phyloP scores from a whole-genome alignment of 2,113 vertebrate genomes.

The Promerops cafer region DNA sequence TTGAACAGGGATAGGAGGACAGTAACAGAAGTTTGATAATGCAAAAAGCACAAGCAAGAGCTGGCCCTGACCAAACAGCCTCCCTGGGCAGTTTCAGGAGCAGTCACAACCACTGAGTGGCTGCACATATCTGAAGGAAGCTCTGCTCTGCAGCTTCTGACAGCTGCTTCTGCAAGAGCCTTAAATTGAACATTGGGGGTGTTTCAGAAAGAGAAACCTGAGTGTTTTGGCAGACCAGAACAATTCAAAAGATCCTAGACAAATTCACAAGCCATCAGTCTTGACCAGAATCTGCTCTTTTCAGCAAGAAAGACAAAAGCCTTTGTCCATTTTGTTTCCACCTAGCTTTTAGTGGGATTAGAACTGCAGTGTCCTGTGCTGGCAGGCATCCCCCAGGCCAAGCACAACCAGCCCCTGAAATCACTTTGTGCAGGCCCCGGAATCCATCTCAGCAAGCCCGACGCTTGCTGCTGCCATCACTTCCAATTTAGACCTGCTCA shows the following conservation, averaged over 20 bases:
- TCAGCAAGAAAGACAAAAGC: neutral
- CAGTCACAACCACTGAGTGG: fast-evolving
- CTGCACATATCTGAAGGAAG: neutral
- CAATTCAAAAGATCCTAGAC: neutral
- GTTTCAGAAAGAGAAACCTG: constrained; percentile 1
- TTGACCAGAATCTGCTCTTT: neutral
- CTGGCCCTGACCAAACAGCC: neutral
- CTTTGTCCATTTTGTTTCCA: neutral
- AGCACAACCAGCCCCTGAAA: neutral
- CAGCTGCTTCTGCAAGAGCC: neutral
- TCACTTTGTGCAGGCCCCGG: neutral
- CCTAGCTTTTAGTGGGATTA: neutral
- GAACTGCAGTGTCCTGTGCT: neutral
- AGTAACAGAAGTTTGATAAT: neutral
- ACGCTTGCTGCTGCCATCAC: neutral
- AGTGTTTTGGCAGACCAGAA: neutral
- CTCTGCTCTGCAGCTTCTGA: neutral
- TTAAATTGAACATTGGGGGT: neutral
- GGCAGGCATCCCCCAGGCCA: neutral
- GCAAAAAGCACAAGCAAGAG: neutral
- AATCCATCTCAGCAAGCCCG: neutral
- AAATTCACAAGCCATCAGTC: neutral
- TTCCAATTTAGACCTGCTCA: neutral
- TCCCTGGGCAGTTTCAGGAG: neutral
- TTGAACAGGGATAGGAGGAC: neutral